Percentiles rank a stretch among this genome's conserved stretches.
phyloP scores from a whole-genome alignment of 2,113 vertebrate genomes.

The Poeciliopsis prolifica region DNA sequence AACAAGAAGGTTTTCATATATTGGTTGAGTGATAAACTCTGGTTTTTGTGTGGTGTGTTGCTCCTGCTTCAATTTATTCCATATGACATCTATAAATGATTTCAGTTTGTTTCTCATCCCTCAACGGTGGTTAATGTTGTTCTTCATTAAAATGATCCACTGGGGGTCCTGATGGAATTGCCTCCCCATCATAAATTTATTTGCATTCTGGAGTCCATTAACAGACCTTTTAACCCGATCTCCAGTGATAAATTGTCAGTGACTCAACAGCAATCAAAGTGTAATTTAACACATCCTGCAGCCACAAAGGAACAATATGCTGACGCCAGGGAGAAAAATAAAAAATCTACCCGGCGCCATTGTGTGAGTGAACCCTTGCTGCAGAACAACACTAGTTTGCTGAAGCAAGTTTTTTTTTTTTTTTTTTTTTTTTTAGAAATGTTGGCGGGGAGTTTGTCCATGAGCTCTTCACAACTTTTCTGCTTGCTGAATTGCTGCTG shows the following conservation, averaged over 20 bases:
- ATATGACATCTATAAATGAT: neutral
- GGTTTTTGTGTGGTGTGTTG: too few species aligned
- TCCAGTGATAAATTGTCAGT: slow-evolving; percentile 29
- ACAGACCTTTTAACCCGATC: slow-evolving; percentile 39
- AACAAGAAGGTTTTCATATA: too few species aligned
- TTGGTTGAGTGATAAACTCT: too few species aligned
- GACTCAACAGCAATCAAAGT: slow-evolving; percentile 54
- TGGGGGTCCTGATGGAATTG: neutral
- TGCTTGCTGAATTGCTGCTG: too few species aligned
- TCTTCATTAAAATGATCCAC: slow-evolving; percentile 42
- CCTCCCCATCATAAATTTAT: slow-evolving; percentile 27
- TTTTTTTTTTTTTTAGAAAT: slow-evolving; percentile 8
- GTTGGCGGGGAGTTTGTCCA: slow-evolving; percentile 12
- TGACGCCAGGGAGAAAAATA: slow-evolving; percentile 35
- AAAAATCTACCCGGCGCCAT: slow-evolving; percentile 50
- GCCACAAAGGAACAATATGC: slow-evolving; percentile 7
- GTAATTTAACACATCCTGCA: slow-evolving; percentile 39
- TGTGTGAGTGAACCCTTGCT: slow-evolving; percentile 34
- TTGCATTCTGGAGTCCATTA: slow-evolving; percentile 40
- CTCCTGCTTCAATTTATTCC: too few species aligned
- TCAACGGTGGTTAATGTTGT: slow-evolving; percentile 17
- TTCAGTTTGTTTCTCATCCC: slow-evolving; percentile 15
- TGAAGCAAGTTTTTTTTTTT: neutral
- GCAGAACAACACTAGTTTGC: slow-evolving; percentile 43
- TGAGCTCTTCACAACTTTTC: neutral